These are phyloP conservation scores for Clepsis dumicolana DNA, from an alignment of 2,888 invertebrate genomes.

Conservation along the genomic window DNA sequence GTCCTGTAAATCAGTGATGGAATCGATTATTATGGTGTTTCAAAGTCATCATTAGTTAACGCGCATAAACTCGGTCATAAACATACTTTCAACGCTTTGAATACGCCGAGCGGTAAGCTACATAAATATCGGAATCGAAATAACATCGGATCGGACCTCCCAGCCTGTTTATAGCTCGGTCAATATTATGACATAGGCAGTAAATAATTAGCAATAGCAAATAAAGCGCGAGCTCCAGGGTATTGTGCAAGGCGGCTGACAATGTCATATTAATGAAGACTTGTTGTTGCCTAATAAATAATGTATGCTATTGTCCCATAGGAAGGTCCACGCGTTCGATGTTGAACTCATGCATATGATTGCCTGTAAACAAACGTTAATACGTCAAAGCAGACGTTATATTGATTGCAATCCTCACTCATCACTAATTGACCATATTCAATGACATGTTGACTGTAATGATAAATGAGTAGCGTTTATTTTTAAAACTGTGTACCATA, in stretches of 20 bases:
- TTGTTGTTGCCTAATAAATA: constrained; percentile 26
- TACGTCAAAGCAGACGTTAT: constrained; percentile 29
- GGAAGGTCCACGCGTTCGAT: constrained; percentile 25
- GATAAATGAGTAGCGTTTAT: too few species aligned
- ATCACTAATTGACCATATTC: neutral
- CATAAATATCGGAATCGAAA: constrained; percentile 51
- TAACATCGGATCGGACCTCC: constrained; percentile 61
- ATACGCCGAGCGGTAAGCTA: constrained; percentile 36
- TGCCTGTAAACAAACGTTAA: constrained; percentile 18
- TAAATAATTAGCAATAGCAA: constrained; percentile 39
- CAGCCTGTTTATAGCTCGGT: constrained; percentile 51
- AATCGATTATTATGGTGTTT: constrained; percentile 1
- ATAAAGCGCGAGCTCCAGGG: constrained; percentile 2
- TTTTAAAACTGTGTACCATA: too few species aligned
- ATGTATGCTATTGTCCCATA: constrained; percentile 40
- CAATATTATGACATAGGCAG: constrained; percentile 43
- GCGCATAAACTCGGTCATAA: constrained; percentile 51
- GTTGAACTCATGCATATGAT: constrained; percentile 20
- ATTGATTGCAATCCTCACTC: constrained; percentile 15
- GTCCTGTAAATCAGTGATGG: neutral
- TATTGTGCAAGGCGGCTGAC: constrained; percentile 7
- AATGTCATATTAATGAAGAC: constrained; percentile 33
- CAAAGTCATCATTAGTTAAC: constrained; percentile 47
- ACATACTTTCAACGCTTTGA: constrained; percentile 51
- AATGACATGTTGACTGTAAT: neutral